Conservation (phyloP, 1,140 invertebrate genomes). For the Trichonephila inaurata region DNA sequence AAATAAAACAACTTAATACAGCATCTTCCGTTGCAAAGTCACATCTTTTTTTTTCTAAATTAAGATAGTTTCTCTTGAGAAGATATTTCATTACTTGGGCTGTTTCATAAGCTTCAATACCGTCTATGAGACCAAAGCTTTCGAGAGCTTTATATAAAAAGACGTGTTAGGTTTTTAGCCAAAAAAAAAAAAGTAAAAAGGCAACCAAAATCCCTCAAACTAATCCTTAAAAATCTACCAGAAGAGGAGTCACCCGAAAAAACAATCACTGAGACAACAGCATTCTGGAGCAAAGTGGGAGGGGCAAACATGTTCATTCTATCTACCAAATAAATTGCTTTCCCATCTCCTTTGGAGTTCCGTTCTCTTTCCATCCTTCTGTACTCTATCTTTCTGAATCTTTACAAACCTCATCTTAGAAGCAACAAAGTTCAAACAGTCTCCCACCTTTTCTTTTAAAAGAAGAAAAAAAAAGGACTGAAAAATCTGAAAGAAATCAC, state of each 20-base stretch:
- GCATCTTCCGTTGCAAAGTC: too few relatives aligned
- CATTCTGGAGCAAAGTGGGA: background rate
- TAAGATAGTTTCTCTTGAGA: too few relatives aligned
- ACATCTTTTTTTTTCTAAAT: too few relatives aligned
- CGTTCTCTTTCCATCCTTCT: background rate
- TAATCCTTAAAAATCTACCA: slow-evolving; percentile 19
- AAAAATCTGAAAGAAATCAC: slow-evolving; percentile 33
- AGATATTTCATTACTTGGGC: too few relatives aligned
- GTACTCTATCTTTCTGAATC: slow-evolving; percentile 24
- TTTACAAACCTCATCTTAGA: slow-evolving; percentile 59
- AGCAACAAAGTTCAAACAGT: slow-evolving; percentile 68
- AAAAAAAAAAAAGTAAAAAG: background rate
- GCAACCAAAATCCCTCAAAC: slow-evolving; percentile 21
- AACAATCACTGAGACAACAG: slow-evolving; percentile 56
- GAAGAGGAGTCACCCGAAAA: background rate
- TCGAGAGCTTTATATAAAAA: background rate
- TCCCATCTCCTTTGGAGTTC: background rate
- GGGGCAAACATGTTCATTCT: slow-evolving; percentile 30
- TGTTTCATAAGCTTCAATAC: background rate
- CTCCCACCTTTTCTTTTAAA: slow-evolving; percentile 43
- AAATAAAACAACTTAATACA: too few relatives aligned
- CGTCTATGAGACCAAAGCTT: background rate
- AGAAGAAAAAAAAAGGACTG: background rate
- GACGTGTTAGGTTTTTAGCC: background rate
- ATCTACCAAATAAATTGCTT: slow-evolving; percentile 64